These are phyloP conservation scores for Podarcis lilfordi DNA, from an alignment of 2,797 vertebrate genomes.

Conservation along the genomic window DNA sequence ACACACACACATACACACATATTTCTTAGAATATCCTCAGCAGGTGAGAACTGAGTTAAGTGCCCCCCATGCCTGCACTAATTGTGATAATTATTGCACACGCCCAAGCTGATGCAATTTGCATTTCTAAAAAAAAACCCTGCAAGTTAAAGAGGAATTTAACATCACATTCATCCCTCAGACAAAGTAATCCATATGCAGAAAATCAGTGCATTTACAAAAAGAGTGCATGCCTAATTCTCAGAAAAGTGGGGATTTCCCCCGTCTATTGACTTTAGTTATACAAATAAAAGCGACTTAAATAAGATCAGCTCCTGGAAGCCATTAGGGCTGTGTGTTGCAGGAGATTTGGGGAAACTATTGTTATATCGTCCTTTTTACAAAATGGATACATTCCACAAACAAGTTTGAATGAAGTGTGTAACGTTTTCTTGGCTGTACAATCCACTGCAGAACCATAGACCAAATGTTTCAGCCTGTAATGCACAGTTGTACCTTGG, in stretches of 20 bases:
- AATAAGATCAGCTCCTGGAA: neutral
- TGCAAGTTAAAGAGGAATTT: neutral
- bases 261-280: neutral
- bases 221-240: neutral
- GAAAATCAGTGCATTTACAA: neutral
- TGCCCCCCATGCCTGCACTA: neutral
- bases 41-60: neutral
- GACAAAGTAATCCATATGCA: neutral
- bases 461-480: neutral
- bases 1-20: neutral
- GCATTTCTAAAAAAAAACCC: neutral
- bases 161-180: neutral
- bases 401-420: neutral
- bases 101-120: neutral
- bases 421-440: neutral
- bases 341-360: neutral
- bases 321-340: neutral
- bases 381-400: neutral
- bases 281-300: neutral
- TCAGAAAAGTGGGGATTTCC: neutral
- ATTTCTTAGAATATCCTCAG: neutral
- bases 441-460: neutral
- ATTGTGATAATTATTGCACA: neutral
- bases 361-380: neutral
- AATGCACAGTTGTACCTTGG: no score